phyloP scores from a whole-genome alignment of 2,888 invertebrate genomes.

The Pogonocherus hispidulus region DNA sequence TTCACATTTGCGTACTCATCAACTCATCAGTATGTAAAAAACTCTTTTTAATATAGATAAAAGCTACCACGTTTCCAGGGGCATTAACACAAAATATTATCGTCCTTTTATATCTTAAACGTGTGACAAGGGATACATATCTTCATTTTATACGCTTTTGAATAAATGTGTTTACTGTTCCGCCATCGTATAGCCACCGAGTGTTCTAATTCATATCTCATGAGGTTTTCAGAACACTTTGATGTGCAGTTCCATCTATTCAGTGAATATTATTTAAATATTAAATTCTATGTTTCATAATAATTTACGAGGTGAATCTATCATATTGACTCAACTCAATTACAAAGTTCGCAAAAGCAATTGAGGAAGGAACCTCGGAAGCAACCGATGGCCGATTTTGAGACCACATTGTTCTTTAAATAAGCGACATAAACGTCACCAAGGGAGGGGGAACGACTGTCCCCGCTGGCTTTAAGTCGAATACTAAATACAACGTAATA shows the following conservation, averaged over 20 bases:
- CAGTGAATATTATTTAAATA: slow-evolving; percentile 5
- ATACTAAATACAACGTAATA: no score
- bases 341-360: no score
- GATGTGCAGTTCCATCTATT: slow-evolving; percentile 20
- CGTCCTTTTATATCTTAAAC: slow-evolving; percentile 28
- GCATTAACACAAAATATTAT: slow-evolving; percentile 31
- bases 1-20: slow-evolving; percentile 18
- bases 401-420: no score
- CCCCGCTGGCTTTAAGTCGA: no score
- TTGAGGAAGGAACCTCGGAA: no score
- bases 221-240: slow-evolving; percentile 26
- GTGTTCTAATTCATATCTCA: slow-evolving; percentile 24
- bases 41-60: slow-evolving; percentile 29
- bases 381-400: no score
- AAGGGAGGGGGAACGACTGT: no score
- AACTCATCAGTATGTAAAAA: slow-evolving; percentile 27
- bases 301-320: no score
- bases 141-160: slow-evolving; percentile 31
- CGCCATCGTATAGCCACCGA: slow-evolving; percentile 11
- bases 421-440: no score
- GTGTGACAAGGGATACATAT: slow-evolving; percentile 31
- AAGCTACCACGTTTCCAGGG: slow-evolving; percentile 23
- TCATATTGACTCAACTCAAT: no score
- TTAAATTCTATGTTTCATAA: no score
- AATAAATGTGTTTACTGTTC: slow-evolving; percentile 29